Conservation (phyloP, 37 sponge, comb jelly and placozoan species). For the Cladorhizidae sp. region DNA sequence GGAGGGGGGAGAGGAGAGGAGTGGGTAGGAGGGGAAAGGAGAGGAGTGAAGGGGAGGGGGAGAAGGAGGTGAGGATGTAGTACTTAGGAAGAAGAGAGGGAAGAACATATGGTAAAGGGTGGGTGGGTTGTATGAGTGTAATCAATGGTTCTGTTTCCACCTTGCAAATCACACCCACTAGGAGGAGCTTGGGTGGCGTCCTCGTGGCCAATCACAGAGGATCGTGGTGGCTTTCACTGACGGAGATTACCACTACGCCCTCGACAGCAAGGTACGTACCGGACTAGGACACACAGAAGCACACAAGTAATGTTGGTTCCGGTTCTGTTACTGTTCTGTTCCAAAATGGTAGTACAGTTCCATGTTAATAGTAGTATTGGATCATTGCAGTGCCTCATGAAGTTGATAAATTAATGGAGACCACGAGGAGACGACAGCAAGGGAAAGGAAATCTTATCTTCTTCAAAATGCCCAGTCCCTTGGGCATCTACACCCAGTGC, state of each 20-base stretch:
- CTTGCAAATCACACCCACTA: not conserved
- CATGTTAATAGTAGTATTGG: not conserved
- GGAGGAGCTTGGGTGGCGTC: conserved; percentile 74
- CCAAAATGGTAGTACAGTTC: no score
- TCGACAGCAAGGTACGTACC: conserved; percentile 69
- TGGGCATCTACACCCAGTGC: no score
- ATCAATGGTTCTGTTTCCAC: not conserved
- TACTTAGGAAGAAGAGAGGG: no score
- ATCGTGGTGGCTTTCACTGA: conserved; percentile 76
- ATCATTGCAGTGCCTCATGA: no score
- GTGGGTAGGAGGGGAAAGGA: not conserved
- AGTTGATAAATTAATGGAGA: no score
- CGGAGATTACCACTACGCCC: conserved; percentile 81
- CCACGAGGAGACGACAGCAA: no score
- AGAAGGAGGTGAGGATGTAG: no score
- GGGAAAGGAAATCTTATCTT: no score
- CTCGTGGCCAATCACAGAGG: conserved; percentile 42
- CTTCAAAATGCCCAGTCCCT: no score
- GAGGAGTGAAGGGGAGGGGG: no score
- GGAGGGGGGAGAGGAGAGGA: not conserved
- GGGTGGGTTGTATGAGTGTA: not conserved
- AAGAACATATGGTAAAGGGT: not conserved
- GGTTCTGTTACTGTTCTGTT: not conserved
- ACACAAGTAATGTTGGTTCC: not conserved
- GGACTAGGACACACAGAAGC: not conserved